These are phyloP conservation scores for Syngnathoides biaculeatus DNA, from an alignment of 2,113 vertebrate species.

Conservation along the genomic window DNA sequence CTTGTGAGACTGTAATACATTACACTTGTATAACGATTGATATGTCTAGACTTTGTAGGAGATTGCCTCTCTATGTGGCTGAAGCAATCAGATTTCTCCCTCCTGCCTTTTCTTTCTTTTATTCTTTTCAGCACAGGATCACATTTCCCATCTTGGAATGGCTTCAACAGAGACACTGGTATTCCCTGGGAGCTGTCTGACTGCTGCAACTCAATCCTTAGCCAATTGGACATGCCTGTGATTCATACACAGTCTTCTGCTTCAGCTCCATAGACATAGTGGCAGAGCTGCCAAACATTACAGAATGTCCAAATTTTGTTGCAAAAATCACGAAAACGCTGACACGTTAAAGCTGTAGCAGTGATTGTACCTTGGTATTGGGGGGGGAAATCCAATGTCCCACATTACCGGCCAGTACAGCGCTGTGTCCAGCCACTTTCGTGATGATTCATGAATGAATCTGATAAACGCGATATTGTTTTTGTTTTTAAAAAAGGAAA, in stretches of 20 bases:
- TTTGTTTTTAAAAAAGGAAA: no score
- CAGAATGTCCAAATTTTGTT: no score
- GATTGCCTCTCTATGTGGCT: slow-evolving; percentile 70
- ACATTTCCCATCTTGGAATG: slow-evolving; percentile 78
- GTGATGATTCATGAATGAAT: no score
- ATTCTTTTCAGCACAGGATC: slow-evolving; percentile 66
- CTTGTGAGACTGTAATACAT: slow-evolving; percentile 52
- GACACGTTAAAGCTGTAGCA: no score
- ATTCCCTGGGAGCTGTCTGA: slow-evolving; percentile 73
- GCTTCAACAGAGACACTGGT: slow-evolving; percentile 74
- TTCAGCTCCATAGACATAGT: slow-evolving; percentile 41
- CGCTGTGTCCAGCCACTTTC: no score
- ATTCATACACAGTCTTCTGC: slow-evolving; percentile 71
- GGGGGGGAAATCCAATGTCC: no score
- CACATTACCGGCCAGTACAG: no score
- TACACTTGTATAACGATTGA: slow-evolving; percentile 60
- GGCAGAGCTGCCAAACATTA: slow-evolving; percentile 23
- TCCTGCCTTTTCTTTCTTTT: slow-evolving; percentile 45
- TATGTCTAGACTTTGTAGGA: slow-evolving; percentile 63
- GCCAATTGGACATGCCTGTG: slow-evolving; percentile 70
- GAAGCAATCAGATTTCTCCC: slow-evolving; percentile 64
- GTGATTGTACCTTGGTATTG: no score
- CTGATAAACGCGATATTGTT: no score
- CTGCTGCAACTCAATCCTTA: slow-evolving; percentile 77
- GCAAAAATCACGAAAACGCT: no score